phyloP scores from a whole-genome alignment of 1,140 invertebrate species.

The Drosophila seguyi region DNA sequence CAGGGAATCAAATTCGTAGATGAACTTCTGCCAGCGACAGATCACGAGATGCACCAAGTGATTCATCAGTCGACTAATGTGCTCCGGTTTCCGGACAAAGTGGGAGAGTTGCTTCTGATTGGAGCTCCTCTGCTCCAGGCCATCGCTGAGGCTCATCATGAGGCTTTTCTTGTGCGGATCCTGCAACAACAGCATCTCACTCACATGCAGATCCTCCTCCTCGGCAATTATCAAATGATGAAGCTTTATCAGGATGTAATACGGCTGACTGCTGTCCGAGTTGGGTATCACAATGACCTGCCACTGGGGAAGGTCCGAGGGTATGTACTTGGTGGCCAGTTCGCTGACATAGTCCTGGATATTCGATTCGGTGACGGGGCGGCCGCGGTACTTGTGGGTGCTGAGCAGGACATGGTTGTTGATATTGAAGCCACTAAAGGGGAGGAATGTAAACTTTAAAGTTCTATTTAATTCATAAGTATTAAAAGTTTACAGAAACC shows the following conservation, averaged over 20 bases:
- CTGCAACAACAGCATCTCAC: conserved; percentile 89
- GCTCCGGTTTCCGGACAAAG: conserved; percentile 87
- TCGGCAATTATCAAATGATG: conserved; percentile 91
- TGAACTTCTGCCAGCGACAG: conserved; percentile 92
- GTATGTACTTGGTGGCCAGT: conserved; percentile 91
- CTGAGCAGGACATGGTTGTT: conserved; percentile 90
- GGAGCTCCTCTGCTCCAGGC: conserved; percentile 3
- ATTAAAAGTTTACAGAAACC: too few species aligned
- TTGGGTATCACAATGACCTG: conserved; percentile 91
- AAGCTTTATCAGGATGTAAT: conserved; percentile 90
- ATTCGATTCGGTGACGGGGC: conserved; percentile 90
- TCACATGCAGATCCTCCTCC: conserved; percentile 89
- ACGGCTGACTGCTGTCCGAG: conserved; percentile 79
- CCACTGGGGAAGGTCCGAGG: conserved; percentile 90
- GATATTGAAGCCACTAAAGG: conserved; percentile 87
- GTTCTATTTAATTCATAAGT: too few species aligned
- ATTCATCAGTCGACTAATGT: conserved; percentile 88
- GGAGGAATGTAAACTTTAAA: not conserved
- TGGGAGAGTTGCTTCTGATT: conserved; percentile 50
- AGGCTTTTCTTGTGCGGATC: conserved; percentile 51
- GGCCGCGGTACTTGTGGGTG: conserved; percentile 88
- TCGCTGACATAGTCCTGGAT: conserved; percentile 93
- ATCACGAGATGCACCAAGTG: conserved; percentile 89
- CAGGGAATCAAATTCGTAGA: conserved; percentile 91
- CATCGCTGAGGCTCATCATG: conserved; percentile 43